Evolutionary conservation across 2,797 vertebrate species (phyloP).

Genomic region (Girardinus metallicus): DNA sequence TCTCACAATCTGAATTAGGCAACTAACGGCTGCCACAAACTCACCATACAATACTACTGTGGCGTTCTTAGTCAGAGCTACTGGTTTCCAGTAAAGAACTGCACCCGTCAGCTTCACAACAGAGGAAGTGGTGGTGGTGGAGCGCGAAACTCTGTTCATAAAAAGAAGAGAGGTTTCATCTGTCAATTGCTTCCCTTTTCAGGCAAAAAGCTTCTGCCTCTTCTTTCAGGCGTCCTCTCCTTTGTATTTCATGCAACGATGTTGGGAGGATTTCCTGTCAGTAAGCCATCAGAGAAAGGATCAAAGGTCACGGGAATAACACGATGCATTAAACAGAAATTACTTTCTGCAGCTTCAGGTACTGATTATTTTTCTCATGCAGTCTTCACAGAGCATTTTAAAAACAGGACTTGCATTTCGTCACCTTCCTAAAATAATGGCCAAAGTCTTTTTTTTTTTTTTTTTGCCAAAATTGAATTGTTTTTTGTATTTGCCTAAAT

Average conservation of each 20-base stretch:
- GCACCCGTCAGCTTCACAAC: conserved; percentile 67
- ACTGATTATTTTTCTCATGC: background rate
- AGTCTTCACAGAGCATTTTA: background rate
- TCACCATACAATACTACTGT: conserved; percentile 38
- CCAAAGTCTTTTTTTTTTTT: too few relatives aligned
- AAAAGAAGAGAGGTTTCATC: conserved; percentile 36
- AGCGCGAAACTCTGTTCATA: conserved; percentile 69
- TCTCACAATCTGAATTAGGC: conserved; percentile 27
- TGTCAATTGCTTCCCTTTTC: conserved; percentile 41
- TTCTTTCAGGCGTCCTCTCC: conserved; percentile 15
- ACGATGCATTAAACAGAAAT: background rate
- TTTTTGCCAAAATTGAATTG: too few relatives aligned
- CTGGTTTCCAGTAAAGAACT: conserved; percentile 82
- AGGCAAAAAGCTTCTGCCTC: conserved; percentile 15
- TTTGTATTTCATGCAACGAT: conserved; percentile 20
- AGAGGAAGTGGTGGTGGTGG: conserved; percentile 83
- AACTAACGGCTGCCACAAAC: conserved; percentile 36
- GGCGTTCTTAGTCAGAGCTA: conserved; percentile 73
- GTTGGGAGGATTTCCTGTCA: conserved; percentile 22
- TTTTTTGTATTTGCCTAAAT: too few relatives aligned
- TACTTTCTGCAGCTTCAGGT: background rate
- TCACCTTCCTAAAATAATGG: too few relatives aligned
- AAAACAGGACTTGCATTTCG: background rate
- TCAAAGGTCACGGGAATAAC: conserved; percentile 20
- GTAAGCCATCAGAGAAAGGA: background rate